A percentile compares a stretch with the other conserved stretches of the same genome.
These are phyloP conservation scores for Holotrichia oblita DNA, from an alignment of 1,140 invertebrate species.

Conservation along the genomic window DNA sequence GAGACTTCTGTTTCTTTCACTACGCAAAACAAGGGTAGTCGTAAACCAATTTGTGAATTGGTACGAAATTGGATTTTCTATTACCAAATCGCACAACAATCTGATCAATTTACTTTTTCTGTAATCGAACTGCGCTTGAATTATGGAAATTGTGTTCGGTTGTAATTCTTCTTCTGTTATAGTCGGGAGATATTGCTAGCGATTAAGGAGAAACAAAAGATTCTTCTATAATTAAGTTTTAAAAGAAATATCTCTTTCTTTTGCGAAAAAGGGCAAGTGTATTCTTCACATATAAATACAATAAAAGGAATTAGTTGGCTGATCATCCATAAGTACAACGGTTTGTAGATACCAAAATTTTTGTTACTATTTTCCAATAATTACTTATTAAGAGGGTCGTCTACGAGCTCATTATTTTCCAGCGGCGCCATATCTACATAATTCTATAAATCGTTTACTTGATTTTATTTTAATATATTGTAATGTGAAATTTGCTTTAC, in stretches of 20 bases:
- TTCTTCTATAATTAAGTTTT: slow-evolving; percentile 11
- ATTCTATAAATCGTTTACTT: no score
- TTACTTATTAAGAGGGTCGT: no score
- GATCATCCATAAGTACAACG: no score
- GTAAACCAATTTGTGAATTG: not conserved
- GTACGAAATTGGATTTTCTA: slow-evolving; percentile 13
- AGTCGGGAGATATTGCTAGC: not conserved
- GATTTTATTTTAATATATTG: no score
- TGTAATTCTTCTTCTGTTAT: slow-evolving; percentile 14
- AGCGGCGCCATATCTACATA: no score
- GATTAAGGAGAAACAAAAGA: slow-evolving; percentile 19
- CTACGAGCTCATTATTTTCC: no score
- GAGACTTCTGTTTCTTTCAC: not conserved
- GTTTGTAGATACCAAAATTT: no score
- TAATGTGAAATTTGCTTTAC: no score
- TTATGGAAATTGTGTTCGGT: slow-evolving; percentile 28
- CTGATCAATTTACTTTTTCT: slow-evolving; percentile 32
- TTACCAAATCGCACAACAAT: slow-evolving; percentile 24
- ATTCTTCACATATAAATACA: no score
- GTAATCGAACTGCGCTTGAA: slow-evolving; percentile 13
- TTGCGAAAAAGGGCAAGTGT: not conserved
- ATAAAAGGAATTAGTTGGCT: no score
- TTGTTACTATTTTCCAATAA: no score
- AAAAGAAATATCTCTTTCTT: slow-evolving; percentile 17
- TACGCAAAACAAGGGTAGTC: not conserved